A percentile compares a stretch with the other conserved stretches of the same genome.
These are phyloP conservation scores for Ptychadena robeensis DNA, from an alignment of 2,797 vertebrate genomes.

Conservation along the genomic window DNA sequence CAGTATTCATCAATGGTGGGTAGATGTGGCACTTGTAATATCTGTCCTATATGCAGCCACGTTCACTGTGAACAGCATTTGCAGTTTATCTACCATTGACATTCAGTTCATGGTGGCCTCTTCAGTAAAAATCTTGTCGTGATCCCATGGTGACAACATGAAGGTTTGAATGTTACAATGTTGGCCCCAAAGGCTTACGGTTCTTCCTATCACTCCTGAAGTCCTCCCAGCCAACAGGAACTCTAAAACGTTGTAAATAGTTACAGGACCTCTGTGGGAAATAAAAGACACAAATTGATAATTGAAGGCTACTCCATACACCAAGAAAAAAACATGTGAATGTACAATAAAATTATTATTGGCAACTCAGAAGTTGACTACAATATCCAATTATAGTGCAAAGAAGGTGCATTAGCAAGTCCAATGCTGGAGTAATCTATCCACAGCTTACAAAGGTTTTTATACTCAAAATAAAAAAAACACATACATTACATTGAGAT, in stretches of 20 bases:
- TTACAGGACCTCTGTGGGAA: constrained; percentile 10
- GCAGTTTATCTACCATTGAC: constrained; percentile 10
- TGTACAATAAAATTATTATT: no score
- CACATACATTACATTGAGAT: no score
- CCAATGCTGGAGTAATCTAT: no score
- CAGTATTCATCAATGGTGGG: constrained; percentile 48
- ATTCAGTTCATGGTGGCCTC: background rate
- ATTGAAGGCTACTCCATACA: background rate
- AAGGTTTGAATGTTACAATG: background rate
- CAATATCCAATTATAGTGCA: no score
- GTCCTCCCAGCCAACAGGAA: constrained; percentile 20
- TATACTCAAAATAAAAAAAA: no score
- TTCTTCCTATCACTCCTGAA: constrained; percentile 3
- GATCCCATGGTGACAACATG: constrained; percentile 32
- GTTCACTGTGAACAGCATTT: constrained; percentile 1
- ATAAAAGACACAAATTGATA: background rate
- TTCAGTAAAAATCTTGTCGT: background rate
- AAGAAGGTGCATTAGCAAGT: background rate
- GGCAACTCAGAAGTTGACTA: background rate
- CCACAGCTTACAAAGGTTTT: no score
- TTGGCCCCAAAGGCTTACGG: background rate
- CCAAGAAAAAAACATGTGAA: background rate
- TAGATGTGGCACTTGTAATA: constrained; percentile 40
- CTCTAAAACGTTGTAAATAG: background rate
- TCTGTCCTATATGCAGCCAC: constrained; percentile 15